A percentile compares a stretch with the other conserved stretches of the same genome.
These are phyloP conservation scores for Papilio gigon DNA, from an alignment of 2,888 invertebrate genomes.

Conservation along the genomic window DNA sequence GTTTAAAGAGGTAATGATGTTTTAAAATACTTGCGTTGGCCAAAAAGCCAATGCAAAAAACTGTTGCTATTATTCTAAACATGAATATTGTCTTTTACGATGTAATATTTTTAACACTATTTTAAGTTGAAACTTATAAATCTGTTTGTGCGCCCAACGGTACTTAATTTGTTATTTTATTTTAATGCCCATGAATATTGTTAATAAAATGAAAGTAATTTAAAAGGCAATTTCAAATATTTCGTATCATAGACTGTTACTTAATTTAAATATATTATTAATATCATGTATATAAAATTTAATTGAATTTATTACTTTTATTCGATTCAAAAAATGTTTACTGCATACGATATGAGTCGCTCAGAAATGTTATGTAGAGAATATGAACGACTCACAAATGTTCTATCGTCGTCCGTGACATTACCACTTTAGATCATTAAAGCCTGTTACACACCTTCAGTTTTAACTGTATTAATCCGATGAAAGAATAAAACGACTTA, in stretches of 20 bases:
- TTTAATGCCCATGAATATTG: too few relatives aligned
- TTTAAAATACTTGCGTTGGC: slow-evolving; percentile 31
- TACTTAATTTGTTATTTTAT: background rate
- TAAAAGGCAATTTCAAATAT: too few relatives aligned
- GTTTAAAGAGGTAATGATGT: background rate
- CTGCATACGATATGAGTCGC: background rate
- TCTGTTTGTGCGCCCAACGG: slow-evolving; percentile 32
- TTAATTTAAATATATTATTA: too few relatives aligned
- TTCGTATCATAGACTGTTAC: too few relatives aligned
- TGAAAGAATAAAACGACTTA: background rate
- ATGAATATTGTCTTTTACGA: slow-evolving; percentile 38
- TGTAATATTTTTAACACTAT: slow-evolving; percentile 30
- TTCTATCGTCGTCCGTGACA: too few relatives aligned
- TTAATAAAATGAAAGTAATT: too few relatives aligned
- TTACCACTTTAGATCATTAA: too few relatives aligned
- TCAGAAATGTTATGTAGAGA: background rate
- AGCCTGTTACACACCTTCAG: too few relatives aligned
- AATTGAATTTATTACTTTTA: background rate
- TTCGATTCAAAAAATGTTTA: background rate
- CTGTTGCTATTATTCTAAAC: slow-evolving; percentile 25
- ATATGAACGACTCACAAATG: too few relatives aligned
- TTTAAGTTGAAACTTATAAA: slow-evolving; percentile 28
- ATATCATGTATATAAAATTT: background rate
- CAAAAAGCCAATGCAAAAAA: slow-evolving; percentile 39
- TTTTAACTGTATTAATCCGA: too few relatives aligned